A percentile compares a stretch with the other conserved stretches of the same genome.
Evolutionary conservation across 1,140 invertebrate species (phyloP).

Genomic region (Diplogasteroides magnus): DNA sequence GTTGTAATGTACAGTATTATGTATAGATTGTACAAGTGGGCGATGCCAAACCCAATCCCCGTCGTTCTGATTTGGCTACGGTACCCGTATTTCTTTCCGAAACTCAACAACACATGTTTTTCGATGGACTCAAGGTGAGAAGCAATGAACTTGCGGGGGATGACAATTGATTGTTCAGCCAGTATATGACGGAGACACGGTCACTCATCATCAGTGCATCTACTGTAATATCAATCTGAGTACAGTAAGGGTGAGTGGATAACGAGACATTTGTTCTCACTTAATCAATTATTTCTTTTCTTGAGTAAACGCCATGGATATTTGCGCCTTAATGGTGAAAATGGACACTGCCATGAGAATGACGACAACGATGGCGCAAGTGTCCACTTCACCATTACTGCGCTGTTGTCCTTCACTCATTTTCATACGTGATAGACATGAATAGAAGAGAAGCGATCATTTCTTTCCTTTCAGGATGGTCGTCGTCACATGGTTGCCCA

Average conservation of each 20-base stretch:
- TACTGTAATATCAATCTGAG: background rate
- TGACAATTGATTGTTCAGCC: background rate
- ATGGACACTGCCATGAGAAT: too few species aligned
- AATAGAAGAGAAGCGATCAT: background rate
- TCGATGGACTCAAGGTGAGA: slow-evolving; percentile 13
- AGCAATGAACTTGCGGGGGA: background rate
- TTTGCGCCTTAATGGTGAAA: too few species aligned
- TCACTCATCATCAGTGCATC: background rate
- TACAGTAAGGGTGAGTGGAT: background rate
- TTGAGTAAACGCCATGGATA: too few species aligned
- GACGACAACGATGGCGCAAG: too few species aligned
- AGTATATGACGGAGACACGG: background rate
- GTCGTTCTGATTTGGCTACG: background rate
- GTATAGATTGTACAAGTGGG: background rate
- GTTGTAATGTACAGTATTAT: too few species aligned
- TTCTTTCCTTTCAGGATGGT: slow-evolving; percentile 6
- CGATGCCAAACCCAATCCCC: background rate
- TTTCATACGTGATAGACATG: background rate
- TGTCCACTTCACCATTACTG: too few species aligned
- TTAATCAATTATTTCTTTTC: too few species aligned
- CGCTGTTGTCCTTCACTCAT: too few species aligned
- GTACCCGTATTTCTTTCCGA: slow-evolving; percentile 19
- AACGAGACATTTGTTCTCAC: too few species aligned
- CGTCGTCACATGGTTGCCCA: slow-evolving; percentile 35
- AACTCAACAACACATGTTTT: slow-evolving; percentile 12